These are phyloP conservation scores for Malaclemys terrapin DNA, from an alignment of 2,113 vertebrate genomes.

Conservation along the genomic window DNA sequence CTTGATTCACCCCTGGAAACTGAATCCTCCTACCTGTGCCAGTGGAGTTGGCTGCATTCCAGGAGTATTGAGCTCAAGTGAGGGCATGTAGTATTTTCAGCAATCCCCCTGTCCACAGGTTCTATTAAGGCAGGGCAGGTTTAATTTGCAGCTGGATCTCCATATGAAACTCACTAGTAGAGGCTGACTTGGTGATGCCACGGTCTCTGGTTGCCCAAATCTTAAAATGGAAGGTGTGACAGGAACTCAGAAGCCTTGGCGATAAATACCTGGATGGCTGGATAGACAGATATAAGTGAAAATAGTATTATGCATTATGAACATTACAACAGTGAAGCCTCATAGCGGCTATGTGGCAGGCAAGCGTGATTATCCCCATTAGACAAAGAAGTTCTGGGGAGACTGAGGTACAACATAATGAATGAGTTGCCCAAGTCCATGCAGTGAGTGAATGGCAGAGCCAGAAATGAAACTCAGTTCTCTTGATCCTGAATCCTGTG, in stretches of 20 bases:
- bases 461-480: conserved; percentile 2
- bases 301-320: not conserved
- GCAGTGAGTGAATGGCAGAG: not conserved
- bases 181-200: not conserved
- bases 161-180: not conserved
- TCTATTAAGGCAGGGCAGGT: not conserved
- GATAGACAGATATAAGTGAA: not conserved
- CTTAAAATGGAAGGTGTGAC: not conserved
- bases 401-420: not conserved
- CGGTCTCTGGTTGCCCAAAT: not conserved
- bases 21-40: not conserved
- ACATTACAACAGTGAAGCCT: not conserved
- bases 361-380: not conserved
- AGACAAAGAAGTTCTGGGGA: not conserved
- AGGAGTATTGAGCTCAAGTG: not conserved
- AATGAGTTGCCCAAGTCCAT: not conserved
- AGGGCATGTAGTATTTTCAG: not conserved
- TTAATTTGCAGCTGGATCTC: not conserved
- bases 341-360: not conserved
- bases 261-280: not conserved
- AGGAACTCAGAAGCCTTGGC: not conserved
- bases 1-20: not conserved
- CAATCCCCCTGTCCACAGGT: not conserved
- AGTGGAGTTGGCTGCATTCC: not conserved
- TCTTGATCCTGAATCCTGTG: conserved; percentile 4